Evolutionary conservation across 2,888 invertebrate species (phyloP), one percentile per base, ranked within the genome.

Genomic region (Sympetrum striolatum): DNA sequence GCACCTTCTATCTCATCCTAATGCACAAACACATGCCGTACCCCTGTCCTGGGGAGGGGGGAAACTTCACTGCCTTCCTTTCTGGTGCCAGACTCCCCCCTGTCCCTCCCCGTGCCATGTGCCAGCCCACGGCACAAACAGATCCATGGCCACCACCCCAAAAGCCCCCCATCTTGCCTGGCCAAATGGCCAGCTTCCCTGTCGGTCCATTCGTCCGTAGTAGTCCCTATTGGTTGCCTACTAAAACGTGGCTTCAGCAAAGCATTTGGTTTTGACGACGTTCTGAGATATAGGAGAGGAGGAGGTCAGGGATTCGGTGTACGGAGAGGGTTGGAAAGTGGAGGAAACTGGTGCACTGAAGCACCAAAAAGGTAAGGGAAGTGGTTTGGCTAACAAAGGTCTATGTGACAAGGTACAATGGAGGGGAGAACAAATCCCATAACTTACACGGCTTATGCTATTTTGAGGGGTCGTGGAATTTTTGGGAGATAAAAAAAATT

Each of bases 191-290:
- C 90, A 80, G 90, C 79, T 80, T 79, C 48, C 90, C 79, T 44
- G 79, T 80, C 79, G 90, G 79, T 90, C 90, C 86, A 86, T 86
- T 86, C 90, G 91, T 91, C 90, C 91, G 90, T 81, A 81, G 90
- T 91, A 90, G 91, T 91, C 91, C 92, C 92, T 92, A 91, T 91
- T 91, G 91, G 92, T 91, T 92, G 92, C 92, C 92, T 92, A 92
- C 92, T 92, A 92, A 92, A 92, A 92, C 92, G 92, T 92, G 92
- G 92, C 92, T 91, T 92, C 91, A 92, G 92, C 92, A 90, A 92
- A 92, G 91, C 91, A 90, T 92, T 91, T 91, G 90, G 91, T 91
- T 86, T 86, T 86, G 86, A 86, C 60, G 86, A 86, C 60, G 86
- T 86, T 86, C 86, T 86, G 86, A 64, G 86, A 86, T 37, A 86